Evolutionary conservation across 2,888 invertebrate species (phyloP), one percentile per base, ranked within the genome.

Genomic region (Nemotelus pantherinus): DNA sequence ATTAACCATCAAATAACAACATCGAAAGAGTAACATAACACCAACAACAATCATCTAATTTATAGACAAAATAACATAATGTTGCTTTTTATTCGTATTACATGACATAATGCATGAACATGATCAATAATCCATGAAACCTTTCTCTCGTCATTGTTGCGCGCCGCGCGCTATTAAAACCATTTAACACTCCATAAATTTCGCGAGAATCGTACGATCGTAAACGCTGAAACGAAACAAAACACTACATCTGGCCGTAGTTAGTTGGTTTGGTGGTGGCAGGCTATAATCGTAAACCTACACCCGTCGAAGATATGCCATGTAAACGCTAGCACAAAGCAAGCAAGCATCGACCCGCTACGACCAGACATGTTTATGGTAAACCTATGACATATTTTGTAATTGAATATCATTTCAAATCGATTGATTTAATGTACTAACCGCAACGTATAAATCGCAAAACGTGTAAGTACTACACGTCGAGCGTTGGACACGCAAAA

Each of bases 341-440:
- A 65, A 65, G 45, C 65, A 65, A 25, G 39, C 63, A 63, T 5
- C 39, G 43, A 9, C 9, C 5, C 50, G 9, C 6, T 7, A 9
- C 50, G 9, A 63, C 43, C 65, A 53, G 70, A 70, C 70, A 70
- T 70, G 70, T 70, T 70, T 70, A 47, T 55, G 55, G 70, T 70
- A 55, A 70, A 39, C 53, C 70, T 70, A 70, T 55, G 55, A 70
- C 70, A 70, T 70, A 70, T 70, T 70, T 60, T 74, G 74, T 74
- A 74, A 74, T 74, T 60, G 74, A 74, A 74, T 74, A 74, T 74
- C 60, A 63, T 74, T 74, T 74, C 63, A 74, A 74, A 60, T 60
- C 74, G 74, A 74, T 74, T 74, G 74, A 74, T 74, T 74, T 74
- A 74, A 41, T 74, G 60, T 63, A 60, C 70, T 47, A 72, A 74